Base-by-base conservation (phyloP, 2,888 invertebrate genomes). In the Pammene fasciana region DNA sequence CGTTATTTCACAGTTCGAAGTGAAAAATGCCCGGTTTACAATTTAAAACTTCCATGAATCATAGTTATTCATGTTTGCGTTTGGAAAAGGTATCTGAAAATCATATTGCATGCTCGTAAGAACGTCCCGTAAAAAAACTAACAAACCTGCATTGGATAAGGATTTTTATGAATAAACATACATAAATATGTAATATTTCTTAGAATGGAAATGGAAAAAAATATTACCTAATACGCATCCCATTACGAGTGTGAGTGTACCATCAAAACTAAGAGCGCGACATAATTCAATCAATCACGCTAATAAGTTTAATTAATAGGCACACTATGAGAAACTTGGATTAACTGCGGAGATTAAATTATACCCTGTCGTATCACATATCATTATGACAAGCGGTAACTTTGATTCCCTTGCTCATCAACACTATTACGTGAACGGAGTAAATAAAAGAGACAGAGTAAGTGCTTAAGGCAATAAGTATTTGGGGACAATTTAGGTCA, bases 341-440 rank as follows among this genome's bases (percentile, higher is more conserved):
- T 52, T 57, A 64, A 64, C 57, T 18, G 14, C 57, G n/a, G n/a
- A 45, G 57, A 57, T 50, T 61, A 18, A 52, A 60, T 59, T 41
- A 56, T 11, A 43, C 41, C 11, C 14, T 8, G 14, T 46, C 45
- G n/a, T 38, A 55, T 55, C n/a, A 55, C 18, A 34, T 34, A n/a
- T 56, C 46, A 68, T 56, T n/a, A n/a, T n/a, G n/a, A 26, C 8
- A n/a, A 38, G 50, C 36, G 14, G 43, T 54, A 43, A 64, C 36
- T 62, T 68, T 10, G 18, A 68, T 64, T 57, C 56, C 56, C 43
- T 0, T 0, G 56, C 62, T 43, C 50, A 50, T 64, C 43, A 56
- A 56, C 13, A 38, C 48, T 9, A 13, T 55, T 38, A 56, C n/a
- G 14, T 14, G 8, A 9, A 11, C 4, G 18, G 50, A 18, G 50